These are phyloP conservation scores for Trogon melanurus DNA, from an alignment of 2,113 vertebrate genomes.

Conservation along the genomic window DNA sequence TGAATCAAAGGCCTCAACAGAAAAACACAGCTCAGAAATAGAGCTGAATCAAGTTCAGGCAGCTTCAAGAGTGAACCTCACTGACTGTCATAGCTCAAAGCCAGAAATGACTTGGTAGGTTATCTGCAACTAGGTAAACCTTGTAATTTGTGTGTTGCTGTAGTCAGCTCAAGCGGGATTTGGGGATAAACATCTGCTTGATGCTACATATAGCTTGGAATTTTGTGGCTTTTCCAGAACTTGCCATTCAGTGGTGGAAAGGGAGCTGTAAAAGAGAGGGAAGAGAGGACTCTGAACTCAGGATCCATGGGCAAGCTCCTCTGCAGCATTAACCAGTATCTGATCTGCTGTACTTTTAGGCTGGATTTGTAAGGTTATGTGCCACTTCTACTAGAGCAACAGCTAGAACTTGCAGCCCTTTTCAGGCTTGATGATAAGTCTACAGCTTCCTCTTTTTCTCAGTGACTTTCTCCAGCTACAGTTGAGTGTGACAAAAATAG, in stretches of 20 bases:
- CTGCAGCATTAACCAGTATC: neutral
- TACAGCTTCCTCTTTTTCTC: constrained; percentile 27
- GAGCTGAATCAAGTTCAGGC: constrained; percentile 39
- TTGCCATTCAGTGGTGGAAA: constrained; percentile 61
- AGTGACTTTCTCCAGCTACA: neutral
- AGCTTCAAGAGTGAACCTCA: constrained; percentile 58
- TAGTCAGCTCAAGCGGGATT: constrained; percentile 77
- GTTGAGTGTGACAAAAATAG: constrained; percentile 8
- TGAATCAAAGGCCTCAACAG: neutral
- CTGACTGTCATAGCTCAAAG: constrained; percentile 68
- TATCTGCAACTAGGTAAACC: constrained; percentile 75
- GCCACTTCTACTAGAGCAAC: neutral
- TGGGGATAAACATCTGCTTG: constrained; percentile 76
- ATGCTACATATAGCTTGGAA: constrained; percentile 79
- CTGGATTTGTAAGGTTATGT: neutral
- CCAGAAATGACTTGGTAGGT: constrained; percentile 72
- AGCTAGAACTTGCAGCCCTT: neutral
- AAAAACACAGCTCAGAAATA: constrained; percentile 26
- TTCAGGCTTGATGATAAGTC: neutral
- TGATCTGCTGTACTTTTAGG: neutral
- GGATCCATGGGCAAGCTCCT: neutral
- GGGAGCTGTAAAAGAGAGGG: neutral
- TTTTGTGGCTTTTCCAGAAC: constrained; percentile 78
- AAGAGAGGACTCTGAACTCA: neutral
- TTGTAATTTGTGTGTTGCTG: constrained; percentile 83